Percentiles rank a stretch among this genome's conserved stretches.
These are phyloP conservation scores for Hiodon tergisus DNA, from an alignment of 2,113 vertebrate genomes.

Conservation along the genomic window DNA sequence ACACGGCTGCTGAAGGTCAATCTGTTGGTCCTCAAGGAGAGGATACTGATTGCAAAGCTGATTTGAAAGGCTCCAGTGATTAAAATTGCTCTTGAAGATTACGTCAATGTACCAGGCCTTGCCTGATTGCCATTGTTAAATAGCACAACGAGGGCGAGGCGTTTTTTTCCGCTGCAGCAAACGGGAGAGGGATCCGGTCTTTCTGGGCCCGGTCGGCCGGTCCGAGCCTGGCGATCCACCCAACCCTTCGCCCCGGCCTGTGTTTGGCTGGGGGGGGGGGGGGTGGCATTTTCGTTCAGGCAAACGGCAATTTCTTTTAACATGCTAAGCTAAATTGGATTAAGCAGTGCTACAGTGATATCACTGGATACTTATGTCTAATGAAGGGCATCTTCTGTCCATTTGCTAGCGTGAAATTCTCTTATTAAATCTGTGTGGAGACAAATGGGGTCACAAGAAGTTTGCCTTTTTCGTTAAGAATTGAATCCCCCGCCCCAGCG, in stretches of 20 bases:
- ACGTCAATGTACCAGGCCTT: background rate
- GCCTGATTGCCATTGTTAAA: background rate
- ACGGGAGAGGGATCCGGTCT: too few species aligned
- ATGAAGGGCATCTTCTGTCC: slow-evolving; percentile 56
- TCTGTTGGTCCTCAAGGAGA: slow-evolving; percentile 16
- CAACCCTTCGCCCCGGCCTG: background rate
- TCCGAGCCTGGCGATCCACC: too few species aligned
- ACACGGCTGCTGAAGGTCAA: slow-evolving; percentile 25
- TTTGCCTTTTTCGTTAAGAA: slow-evolving; percentile 32
- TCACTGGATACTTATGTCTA: slow-evolving; percentile 35
- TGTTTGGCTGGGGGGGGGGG: slow-evolving; percentile 24
- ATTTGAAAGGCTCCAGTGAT: background rate
- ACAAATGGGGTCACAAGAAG: slow-evolving; percentile 45
- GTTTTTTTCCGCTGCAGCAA: background rate
- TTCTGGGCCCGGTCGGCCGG: too few species aligned
- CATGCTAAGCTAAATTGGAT: slow-evolving; percentile 56
- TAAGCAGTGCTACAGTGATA: slow-evolving; percentile 46
- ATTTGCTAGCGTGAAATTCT: slow-evolving; percentile 54
- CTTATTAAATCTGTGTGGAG: slow-evolving; percentile 56
- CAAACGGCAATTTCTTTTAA: slow-evolving; percentile 50
- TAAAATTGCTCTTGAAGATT: background rate
- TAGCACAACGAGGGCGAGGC: background rate
- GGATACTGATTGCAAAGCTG: slow-evolving; percentile 25
- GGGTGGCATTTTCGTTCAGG: slow-evolving; percentile 21
- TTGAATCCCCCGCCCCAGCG: background rate